Evolutionary conservation across 2,113 vertebrate genomes (phyloP).

Genomic region (Gasterosteus nipponicus): DNA sequence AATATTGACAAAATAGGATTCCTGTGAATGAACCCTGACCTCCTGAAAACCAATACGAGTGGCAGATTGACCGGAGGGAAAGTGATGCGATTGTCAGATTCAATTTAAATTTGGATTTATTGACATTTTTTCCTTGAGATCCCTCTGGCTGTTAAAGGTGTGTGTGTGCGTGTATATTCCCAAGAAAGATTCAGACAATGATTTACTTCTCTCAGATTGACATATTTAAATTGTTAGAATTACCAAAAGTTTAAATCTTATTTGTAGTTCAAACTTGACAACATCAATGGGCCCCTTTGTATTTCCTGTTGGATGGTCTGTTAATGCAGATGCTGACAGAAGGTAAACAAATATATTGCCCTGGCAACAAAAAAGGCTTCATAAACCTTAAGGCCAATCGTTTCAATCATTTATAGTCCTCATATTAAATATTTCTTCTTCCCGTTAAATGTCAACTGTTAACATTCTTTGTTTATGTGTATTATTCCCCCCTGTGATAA

Average conservation of each 20-base stretch:
- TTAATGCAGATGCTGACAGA: not conserved
- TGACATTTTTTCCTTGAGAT: conserved; percentile 47
- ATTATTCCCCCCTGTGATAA: not conserved
- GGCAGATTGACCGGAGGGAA: conserved; percentile 66
- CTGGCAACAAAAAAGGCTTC: not conserved
- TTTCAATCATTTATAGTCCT: not conserved
- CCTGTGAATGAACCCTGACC: conserved; percentile 68
- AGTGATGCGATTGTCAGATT: conserved; percentile 60
- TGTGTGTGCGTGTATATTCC: not conserved
- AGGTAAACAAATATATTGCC: not conserved
- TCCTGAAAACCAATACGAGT: conserved; percentile 69
- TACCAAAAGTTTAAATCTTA: not conserved
- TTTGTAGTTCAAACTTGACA: not conserved
- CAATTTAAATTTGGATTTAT: conserved; percentile 65
- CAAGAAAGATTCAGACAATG: not conserved
- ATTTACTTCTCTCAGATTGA: not conserved
- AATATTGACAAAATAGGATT: conserved; percentile 65
- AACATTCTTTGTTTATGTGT: not conserved
- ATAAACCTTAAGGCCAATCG: not conserved
- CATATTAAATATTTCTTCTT: not conserved
- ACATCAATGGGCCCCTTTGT: not conserved
- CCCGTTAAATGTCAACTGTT: not conserved
- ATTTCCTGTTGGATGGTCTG: not conserved
- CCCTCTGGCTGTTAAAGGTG: conserved; percentile 2
- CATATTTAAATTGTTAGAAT: not conserved